These are phyloP conservation scores for Ophion slaviceki DNA, from an alignment of 2,888 invertebrate species.

Conservation along the genomic window DNA sequence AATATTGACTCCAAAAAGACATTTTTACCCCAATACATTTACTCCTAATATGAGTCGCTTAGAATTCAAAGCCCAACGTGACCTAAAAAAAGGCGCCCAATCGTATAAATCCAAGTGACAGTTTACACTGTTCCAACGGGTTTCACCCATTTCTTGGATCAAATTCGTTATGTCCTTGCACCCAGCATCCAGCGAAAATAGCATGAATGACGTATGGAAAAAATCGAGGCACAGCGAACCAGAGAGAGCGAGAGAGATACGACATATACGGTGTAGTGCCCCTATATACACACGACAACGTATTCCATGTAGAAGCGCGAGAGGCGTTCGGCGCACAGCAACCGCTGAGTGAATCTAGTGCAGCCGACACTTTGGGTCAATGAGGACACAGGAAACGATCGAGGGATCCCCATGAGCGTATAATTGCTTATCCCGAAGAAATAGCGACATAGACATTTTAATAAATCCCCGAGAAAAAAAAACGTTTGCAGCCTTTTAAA, in stretches of 20 bases:
- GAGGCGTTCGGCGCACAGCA: constrained; percentile 50
- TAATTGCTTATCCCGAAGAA: constrained; percentile 38
- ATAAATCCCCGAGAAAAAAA: neutral
- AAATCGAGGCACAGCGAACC: constrained; percentile 17
- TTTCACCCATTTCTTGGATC: no score
- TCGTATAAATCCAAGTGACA: no score
- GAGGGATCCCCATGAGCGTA: constrained; percentile 62
- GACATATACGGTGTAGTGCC: constrained; percentile 17
- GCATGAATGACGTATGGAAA: constrained; percentile 18
- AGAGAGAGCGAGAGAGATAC: constrained; percentile 23
- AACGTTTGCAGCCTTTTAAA: no score
- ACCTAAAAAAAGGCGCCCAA: neutral
- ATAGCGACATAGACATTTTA: neutral
- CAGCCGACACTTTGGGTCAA: constrained; percentile 67
- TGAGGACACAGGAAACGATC: constrained; percentile 69
- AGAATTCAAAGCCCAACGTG: no score
- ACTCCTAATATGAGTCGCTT: neutral
- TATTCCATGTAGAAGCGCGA: constrained; percentile 8
- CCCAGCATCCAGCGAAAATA: constrained; percentile 19
- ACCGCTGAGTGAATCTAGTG: constrained; percentile 65
- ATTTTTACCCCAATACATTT: neutral
- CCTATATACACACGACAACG: constrained; percentile 24
- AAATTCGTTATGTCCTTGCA: neutral
- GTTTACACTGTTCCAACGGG: no score
- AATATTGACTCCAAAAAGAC: neutral